Evolutionary conservation across 2,113 vertebrate species (phyloP).

Genomic region (Phrynosoma platyrhinos): DNA sequence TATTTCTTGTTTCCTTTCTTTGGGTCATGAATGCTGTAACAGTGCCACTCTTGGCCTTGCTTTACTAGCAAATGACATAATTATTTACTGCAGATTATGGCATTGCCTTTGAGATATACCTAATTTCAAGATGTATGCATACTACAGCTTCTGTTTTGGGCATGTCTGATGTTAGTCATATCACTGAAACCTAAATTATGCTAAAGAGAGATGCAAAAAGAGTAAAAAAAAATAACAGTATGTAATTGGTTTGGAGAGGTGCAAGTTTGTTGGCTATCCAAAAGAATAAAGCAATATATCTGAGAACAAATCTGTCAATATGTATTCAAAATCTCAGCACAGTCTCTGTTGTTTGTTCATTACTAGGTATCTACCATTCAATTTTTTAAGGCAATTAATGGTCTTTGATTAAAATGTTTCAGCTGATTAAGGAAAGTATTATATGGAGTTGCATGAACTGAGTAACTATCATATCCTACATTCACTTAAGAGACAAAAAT

Average conservation of each 20-base stretch:
- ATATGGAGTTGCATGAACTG: no score
- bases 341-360: neutral
- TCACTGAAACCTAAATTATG: no score
- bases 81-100: neutral
- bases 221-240: neutral
- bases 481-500: no score
- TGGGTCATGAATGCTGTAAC: neutral
- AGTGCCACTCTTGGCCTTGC: neutral
- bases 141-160: neutral
- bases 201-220: neutral
- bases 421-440: neutral
- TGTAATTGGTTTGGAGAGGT: neutral
- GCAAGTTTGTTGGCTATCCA: neutral
- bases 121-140: neutral
- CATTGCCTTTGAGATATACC: neutral
- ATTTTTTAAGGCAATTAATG: neutral
- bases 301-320: neutral
- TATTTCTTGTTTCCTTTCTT: neutral
- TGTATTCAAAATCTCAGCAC: neutral
- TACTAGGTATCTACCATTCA: neutral
- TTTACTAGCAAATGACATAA: neutral
- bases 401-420: neutral
- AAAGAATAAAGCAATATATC: neutral
- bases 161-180: neutral
- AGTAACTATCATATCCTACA: no score